Conservation (phyloP, 2,888 invertebrate species). For the Drosophila anomelani region DNA sequence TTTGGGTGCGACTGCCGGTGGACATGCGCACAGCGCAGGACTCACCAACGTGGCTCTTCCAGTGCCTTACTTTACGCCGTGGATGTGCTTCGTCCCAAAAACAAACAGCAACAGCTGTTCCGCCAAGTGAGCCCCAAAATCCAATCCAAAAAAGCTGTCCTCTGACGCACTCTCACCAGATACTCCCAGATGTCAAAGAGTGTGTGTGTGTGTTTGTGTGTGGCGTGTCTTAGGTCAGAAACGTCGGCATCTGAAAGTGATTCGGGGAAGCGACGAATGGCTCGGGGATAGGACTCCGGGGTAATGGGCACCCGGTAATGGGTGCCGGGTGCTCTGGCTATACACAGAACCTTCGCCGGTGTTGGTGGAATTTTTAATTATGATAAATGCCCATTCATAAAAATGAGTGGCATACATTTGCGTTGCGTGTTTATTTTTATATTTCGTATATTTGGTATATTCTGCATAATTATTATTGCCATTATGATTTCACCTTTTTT, state of each 20-base stretch:
- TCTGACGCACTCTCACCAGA: slow-evolving; percentile 63
- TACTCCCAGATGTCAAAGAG: slow-evolving; percentile 17
- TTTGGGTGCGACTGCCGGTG: slow-evolving; percentile 65
- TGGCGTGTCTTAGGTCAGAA: slow-evolving; percentile 81
- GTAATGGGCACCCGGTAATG: slow-evolving; percentile 1
- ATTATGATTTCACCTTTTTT: slow-evolving; percentile 27
- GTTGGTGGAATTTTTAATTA: slow-evolving; percentile 76
- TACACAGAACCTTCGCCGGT: slow-evolving; percentile 49
- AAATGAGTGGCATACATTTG: slow-evolving; percentile 65
- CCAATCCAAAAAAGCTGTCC: slow-evolving; percentile 22
- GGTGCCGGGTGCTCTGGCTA: not conserved
- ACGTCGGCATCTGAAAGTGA: slow-evolving; percentile 44
- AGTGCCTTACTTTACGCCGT: slow-evolving; percentile 65
- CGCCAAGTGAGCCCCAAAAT: slow-evolving; percentile 50
- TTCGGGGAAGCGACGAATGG: not conserved
- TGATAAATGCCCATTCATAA: slow-evolving; percentile 80
- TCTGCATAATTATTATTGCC: slow-evolving; percentile 64
- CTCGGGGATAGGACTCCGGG: not conserved
- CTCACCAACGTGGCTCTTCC: slow-evolving; percentile 56
- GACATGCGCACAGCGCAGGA: slow-evolving; percentile 37
- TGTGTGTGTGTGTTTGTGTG: slow-evolving; percentile 17
- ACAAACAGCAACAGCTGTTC: slow-evolving; percentile 70
- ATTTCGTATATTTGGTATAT: slow-evolving; percentile 36
- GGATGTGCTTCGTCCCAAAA: slow-evolving; percentile 47
- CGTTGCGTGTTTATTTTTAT: slow-evolving; percentile 65